A percentile compares a stretch with the other conserved stretches of the same genome.
These are phyloP conservation scores for Melierax canorus DNA, from an alignment of 2,113 vertebrate genomes.

Conservation along the genomic window DNA sequence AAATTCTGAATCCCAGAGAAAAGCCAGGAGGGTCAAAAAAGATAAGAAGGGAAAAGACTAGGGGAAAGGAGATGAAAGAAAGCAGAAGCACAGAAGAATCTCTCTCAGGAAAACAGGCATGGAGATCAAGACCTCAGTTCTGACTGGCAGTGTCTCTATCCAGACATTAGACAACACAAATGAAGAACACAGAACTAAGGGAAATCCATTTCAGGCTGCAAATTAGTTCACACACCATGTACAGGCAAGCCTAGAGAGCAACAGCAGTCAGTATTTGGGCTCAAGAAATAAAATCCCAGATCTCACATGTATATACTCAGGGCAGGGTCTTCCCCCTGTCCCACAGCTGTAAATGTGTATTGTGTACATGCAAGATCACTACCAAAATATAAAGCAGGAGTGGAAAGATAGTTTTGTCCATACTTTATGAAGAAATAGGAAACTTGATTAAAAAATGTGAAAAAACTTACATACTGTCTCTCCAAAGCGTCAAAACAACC, in stretches of 20 bases:
- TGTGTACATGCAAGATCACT: background rate
- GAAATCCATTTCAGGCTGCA: background rate
- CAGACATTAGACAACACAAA: background rate
- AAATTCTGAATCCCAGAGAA: background rate
- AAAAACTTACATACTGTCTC: slow-evolving; percentile 77
- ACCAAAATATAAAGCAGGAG: background rate
- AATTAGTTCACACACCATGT: background rate
- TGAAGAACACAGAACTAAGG: background rate
- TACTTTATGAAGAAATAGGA: background rate
- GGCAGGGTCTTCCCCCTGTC: background rate
- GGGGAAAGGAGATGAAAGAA: background rate
- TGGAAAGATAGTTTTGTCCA: background rate
- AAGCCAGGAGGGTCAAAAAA: background rate
- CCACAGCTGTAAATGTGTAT: background rate
- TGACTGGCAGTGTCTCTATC: background rate
- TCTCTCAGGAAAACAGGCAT: background rate
- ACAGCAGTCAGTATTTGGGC: background rate
- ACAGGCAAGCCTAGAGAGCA: background rate
- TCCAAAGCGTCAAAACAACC: slow-evolving; percentile 81
- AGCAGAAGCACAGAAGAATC: background rate
- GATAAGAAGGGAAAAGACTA: background rate
- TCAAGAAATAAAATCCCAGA: background rate
- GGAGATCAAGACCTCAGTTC: background rate
- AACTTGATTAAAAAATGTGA: background rate
- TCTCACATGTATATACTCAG: background rate